These are phyloP conservation scores for Zophobas atratus DNA, from an alignment of 1,140 invertebrate genomes.

Conservation along the genomic window DNA sequence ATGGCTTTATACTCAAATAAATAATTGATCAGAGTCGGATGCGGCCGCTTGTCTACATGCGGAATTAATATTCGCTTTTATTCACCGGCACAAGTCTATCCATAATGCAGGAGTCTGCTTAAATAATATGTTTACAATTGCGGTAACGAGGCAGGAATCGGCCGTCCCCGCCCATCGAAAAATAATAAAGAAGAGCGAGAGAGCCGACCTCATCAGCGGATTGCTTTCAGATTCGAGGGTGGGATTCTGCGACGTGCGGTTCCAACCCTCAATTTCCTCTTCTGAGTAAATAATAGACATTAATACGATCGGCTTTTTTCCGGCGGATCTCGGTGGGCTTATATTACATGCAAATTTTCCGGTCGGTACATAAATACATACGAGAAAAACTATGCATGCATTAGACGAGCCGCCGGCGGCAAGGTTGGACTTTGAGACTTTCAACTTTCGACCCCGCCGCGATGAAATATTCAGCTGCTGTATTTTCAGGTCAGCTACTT, in stretches of 20 bases:
- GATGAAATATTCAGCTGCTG: conserved; percentile 46
- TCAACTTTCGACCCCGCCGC: conserved; percentile 17
- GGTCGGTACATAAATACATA: conserved; percentile 31
- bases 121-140: conserved; percentile 41
- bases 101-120: conserved; percentile 27
- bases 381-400: conserved; percentile 39
- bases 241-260: background rate
- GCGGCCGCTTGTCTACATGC: background rate
- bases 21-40: conserved; percentile 10
- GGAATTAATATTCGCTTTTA: conserved; percentile 20
- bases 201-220: conserved; percentile 17
- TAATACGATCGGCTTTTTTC: conserved; percentile 14
- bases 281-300: conserved; percentile 34
- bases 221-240: conserved; percentile 30
- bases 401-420: conserved; percentile 18
- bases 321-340: background rate
- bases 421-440: conserved; percentile 45
- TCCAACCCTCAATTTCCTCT: conserved; percentile 30
- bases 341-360: conserved; percentile 29
- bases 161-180: conserved; percentile 1
- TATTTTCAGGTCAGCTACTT: conserved; percentile 45
- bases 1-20: background rate
- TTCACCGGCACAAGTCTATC: background rate
- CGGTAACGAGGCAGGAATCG: conserved; percentile 27
- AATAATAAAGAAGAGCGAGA: conserved; percentile 33